phyloP scores from a whole-genome alignment of 2,797 vertebrate genomes.

The Echeneis naucrates region DNA sequence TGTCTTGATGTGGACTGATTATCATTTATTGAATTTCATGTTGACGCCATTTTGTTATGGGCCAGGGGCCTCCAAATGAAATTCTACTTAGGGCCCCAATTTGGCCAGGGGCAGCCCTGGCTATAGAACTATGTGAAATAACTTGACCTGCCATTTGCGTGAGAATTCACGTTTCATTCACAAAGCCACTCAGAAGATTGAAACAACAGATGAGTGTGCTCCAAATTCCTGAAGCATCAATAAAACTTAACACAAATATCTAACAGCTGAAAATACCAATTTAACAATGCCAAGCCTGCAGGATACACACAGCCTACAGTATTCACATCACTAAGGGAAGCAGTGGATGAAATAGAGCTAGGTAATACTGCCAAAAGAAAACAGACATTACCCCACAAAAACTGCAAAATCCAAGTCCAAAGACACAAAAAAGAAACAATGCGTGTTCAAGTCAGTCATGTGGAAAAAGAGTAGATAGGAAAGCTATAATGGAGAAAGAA shows the following conservation, averaged over 20 bases:
- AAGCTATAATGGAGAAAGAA: not conserved
- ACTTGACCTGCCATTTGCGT: not conserved
- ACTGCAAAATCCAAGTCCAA: constrained; percentile 11
- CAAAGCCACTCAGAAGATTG: not conserved
- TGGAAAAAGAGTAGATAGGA: constrained; percentile 4
- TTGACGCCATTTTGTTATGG: too few species aligned
- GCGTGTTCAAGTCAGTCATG: constrained; percentile 4
- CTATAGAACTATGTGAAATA: not conserved
- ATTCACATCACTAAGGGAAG: constrained; percentile 29
- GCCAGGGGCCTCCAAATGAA: too few species aligned
- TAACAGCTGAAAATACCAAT: not conserved
- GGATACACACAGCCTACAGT: not conserved
- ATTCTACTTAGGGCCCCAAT: too few species aligned
- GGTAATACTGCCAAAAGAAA: constrained; percentile 18
- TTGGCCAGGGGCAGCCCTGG: too few species aligned
- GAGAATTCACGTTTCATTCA: not conserved
- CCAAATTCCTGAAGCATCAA: not conserved
- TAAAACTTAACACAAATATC: constrained; percentile 5
- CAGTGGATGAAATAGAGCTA: not conserved
- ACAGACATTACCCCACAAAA: not conserved
- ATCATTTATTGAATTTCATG: too few species aligned
- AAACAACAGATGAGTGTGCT: not conserved
- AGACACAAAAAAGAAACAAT: not conserved
- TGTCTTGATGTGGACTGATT: too few species aligned
- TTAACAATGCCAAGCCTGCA: constrained; percentile 8